phyloP scores from a whole-genome alignment of 2,113 vertebrate species.

The Paramisgurnus dabryanus region DNA sequence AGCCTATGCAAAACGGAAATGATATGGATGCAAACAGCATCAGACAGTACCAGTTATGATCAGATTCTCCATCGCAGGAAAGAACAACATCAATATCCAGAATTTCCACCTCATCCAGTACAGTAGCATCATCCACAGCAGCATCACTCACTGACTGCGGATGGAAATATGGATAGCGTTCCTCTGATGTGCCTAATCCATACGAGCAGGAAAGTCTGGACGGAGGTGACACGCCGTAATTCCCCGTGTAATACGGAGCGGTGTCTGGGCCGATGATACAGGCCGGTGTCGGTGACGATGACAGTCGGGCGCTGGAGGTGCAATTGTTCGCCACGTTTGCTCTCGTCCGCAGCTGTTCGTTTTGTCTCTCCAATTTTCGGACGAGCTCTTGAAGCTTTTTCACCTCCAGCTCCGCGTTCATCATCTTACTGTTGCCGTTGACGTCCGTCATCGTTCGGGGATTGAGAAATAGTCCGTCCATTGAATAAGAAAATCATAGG shows the following conservation, averaged over 20 bases:
- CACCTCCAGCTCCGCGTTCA: constrained; percentile 92
- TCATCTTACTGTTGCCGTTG: constrained; percentile 75
- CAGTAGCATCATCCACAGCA: constrained; percentile 64
- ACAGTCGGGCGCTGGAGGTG: constrained; percentile 63
- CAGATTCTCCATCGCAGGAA: constrained; percentile 71
- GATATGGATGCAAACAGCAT: constrained; percentile 25
- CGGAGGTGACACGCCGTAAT: constrained; percentile 71
- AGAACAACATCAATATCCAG: constrained; percentile 80
- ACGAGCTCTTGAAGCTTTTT: constrained; percentile 94
- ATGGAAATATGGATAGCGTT: constrained; percentile 84
- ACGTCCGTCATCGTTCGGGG: constrained; percentile 78
- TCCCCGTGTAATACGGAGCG: constrained; percentile 55
- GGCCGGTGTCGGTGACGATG: constrained; percentile 57
- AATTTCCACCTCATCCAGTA: constrained; percentile 88
- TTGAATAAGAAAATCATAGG: constrained; percentile 57
- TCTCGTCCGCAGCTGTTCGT: constrained; percentile 88
- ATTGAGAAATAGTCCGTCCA: constrained; percentile 75
- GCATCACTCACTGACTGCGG: constrained; percentile 68
- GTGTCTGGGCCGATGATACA: constrained; percentile 54
- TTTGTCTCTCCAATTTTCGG: constrained; percentile 89
- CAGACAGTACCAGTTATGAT: constrained; percentile 87
- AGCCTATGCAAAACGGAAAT: not conserved
- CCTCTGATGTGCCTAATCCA: constrained; percentile 67
- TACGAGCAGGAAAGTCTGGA: constrained; percentile 65
- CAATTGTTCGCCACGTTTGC: constrained; percentile 80